phyloP scores from a whole-genome alignment of 2,113 vertebrate species.

The Hippocampus comes region DNA sequence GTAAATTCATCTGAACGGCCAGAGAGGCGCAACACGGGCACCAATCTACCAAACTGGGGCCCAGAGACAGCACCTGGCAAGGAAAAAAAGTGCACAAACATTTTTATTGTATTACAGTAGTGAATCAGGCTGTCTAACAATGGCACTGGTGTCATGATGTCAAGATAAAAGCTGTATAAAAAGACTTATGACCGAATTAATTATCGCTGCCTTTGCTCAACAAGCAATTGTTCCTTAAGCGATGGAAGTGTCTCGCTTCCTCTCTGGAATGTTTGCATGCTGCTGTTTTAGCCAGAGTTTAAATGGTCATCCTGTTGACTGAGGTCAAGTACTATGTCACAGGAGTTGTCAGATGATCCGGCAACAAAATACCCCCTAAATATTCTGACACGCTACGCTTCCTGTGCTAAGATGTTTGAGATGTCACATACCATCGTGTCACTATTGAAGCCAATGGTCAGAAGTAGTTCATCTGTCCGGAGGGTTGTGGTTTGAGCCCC shows the following conservation, averaged over 20 bases:
- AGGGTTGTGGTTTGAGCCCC: neutral
- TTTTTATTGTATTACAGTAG: too few relatives aligned
- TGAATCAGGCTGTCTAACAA: too few relatives aligned
- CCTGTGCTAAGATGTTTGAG: constrained; percentile 1
- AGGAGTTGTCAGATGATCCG: constrained; percentile 2
- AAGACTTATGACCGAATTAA: too few relatives aligned
- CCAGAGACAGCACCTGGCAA: too few relatives aligned
- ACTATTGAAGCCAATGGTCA: neutral
- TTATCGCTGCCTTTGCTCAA: neutral
- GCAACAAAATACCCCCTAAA: constrained; percentile 4
- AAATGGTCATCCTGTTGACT: constrained; percentile 2
- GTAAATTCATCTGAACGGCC: too few relatives aligned
- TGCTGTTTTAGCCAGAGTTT: neutral
- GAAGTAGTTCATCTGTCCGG: neutral
- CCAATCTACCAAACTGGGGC: too few relatives aligned
- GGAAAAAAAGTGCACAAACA: too few relatives aligned
- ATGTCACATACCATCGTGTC: neutral
- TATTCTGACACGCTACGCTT: constrained; percentile 2
- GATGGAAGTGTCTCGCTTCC: neutral
- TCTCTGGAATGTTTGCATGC: neutral
- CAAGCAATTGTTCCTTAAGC: neutral
- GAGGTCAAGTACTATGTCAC: constrained; percentile 6
- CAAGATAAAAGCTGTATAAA: too few relatives aligned
- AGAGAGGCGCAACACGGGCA: too few relatives aligned
- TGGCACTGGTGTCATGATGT: too few relatives aligned